Conservation (phyloP, 2,888 invertebrate genomes). For the Spicauda simplicius region DNA sequence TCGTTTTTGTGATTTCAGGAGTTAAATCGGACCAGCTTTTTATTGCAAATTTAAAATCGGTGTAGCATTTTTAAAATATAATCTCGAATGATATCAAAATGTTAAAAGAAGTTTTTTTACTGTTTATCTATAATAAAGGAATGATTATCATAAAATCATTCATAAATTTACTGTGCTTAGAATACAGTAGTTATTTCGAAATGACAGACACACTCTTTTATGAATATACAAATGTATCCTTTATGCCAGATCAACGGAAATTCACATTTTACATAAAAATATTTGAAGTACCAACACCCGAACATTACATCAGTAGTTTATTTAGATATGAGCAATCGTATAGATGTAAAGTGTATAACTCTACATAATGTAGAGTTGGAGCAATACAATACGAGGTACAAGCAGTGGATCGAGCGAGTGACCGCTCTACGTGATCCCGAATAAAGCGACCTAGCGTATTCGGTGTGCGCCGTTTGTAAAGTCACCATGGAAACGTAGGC, state of each 20-base stretch:
- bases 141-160: too few relatives aligned
- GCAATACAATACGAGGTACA: conserved; percentile 35
- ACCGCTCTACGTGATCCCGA: conserved; percentile 68
- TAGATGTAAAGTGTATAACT: conserved; percentile 21
- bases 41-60: too few relatives aligned
- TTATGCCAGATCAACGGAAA: not conserved
- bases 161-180: too few relatives aligned
- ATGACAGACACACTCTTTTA: too few relatives aligned
- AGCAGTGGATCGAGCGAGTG: conserved; percentile 44
- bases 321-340: conserved; percentile 9
- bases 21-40: too few relatives aligned
- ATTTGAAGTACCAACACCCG: not conserved
- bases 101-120: too few relatives aligned
- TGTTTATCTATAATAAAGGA: too few relatives aligned
- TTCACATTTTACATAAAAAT: not conserved
- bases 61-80: too few relatives aligned
- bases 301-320: conserved; percentile 5
- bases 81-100: too few relatives aligned
- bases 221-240: too few relatives aligned
- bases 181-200: too few relatives aligned
- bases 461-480: conserved; percentile 59
- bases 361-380: conserved; percentile 25
- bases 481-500: not conserved
- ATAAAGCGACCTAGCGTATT: conserved; percentile 63
- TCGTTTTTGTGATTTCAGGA: too few relatives aligned